Percentiles rank a stretch among this genome's conserved stretches.
Evolutionary conservation across 1,140 invertebrate species (phyloP).

Genomic region (Ctenoplectra terminalis): DNA sequence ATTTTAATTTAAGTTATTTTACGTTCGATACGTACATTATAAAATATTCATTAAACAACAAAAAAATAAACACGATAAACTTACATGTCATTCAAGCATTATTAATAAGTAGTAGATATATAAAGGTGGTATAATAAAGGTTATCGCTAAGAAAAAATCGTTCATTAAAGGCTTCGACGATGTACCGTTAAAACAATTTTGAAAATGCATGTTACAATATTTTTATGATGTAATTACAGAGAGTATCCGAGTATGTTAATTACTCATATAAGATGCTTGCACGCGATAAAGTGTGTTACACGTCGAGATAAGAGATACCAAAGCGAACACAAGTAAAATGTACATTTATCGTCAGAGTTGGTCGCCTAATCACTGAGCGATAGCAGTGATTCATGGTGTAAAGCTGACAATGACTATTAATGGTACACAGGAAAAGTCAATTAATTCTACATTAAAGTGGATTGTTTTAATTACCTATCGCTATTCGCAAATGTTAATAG

Average conservation of each 20-base stretch:
- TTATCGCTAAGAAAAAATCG: too few species aligned
- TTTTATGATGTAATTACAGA: not conserved
- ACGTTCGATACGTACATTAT: too few species aligned
- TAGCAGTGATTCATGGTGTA: not conserved
- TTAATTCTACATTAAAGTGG: not conserved
- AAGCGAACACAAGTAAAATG: not conserved
- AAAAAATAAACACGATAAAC: too few species aligned
- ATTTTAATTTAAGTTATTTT: too few species aligned
- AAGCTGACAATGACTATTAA: not conserved
- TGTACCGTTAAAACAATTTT: not conserved
- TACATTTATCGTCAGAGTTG: constrained; percentile 1
- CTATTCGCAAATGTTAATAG: not conserved
- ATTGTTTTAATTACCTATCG: not conserved
- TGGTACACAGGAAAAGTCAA: not conserved
- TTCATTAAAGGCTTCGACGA: not conserved
- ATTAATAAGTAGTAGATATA: too few species aligned
- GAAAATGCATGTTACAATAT: not conserved
- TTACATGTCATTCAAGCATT: too few species aligned
- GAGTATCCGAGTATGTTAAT: not conserved
- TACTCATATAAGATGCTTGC: not conserved
- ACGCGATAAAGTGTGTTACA: constrained; percentile 2
- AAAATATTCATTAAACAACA: too few species aligned
- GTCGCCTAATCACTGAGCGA: not conserved
- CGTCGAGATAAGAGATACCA: constrained; percentile 12
- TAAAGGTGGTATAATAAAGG: too few species aligned